These are phyloP conservation scores for Distichodus sexfasciatus DNA, from an alignment of 2,797 vertebrate species.

Conservation along the genomic window DNA sequence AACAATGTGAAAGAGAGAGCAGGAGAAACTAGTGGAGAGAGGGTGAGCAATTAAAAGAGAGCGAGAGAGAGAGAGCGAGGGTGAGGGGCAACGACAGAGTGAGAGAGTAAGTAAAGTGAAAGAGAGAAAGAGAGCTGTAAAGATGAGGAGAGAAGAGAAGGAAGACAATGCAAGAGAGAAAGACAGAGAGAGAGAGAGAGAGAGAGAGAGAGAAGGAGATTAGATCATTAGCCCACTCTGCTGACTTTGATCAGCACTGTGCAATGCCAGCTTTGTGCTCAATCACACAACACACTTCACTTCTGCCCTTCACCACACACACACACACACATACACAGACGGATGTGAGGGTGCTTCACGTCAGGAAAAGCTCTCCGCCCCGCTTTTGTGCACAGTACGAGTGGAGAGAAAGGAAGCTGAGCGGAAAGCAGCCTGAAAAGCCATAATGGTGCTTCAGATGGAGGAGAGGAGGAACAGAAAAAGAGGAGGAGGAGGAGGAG, in stretches of 20 bases:
- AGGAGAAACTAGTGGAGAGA: neutral
- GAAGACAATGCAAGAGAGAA: neutral
- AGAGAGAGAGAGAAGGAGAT: conserved; percentile 63
- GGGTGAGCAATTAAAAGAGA: neutral
- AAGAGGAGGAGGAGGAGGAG: conserved; percentile 69
- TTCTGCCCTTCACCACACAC: conserved; percentile 67
- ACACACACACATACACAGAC: conserved; percentile 53
- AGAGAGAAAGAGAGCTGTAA: neutral
- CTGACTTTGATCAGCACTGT: conserved; percentile 70
- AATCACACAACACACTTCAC: conserved; percentile 77
- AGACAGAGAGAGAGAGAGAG: neutral
- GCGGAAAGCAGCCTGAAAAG: conserved; percentile 80
- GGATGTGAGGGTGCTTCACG: conserved; percentile 59
- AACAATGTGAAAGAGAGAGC: neutral
- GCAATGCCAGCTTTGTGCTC: conserved; percentile 73
- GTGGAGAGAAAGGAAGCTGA: conserved; percentile 70
- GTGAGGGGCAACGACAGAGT: neutral
- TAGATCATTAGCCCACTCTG: conserved; percentile 77
- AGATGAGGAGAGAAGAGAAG: neutral
- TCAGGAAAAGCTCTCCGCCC: conserved; percentile 51
- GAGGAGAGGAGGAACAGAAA: conserved; percentile 69
- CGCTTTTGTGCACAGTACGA: conserved; percentile 68
- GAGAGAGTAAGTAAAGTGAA: conserved; percentile 5
- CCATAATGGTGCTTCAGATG: conserved; percentile 77
- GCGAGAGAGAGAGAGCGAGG: neutral